Percentiles rank a stretch among this genome's conserved stretches.
These are phyloP conservation scores for Perca flavescens DNA, from an alignment of 2,113 vertebrate species.

Conservation along the genomic window DNA sequence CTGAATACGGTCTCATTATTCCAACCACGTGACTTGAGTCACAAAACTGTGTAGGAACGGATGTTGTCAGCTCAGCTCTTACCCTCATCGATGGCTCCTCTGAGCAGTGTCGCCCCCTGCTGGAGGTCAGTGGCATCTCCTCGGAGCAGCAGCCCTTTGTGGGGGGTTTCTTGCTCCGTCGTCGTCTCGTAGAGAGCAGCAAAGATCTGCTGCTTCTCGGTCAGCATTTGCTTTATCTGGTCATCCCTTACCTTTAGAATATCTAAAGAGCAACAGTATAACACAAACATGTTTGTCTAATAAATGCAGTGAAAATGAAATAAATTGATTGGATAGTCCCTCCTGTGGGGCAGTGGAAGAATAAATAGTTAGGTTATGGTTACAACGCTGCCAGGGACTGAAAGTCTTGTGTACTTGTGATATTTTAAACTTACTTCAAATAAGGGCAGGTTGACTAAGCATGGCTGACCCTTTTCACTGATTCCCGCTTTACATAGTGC, in stretches of 20 bases:
- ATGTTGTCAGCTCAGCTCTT: background rate
- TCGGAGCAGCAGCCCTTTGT: slow-evolving; percentile 77
- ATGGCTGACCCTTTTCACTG: no score
- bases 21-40: background rate
- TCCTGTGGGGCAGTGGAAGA: background rate
- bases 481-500: background rate
- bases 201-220: slow-evolving; percentile 91
- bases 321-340: background rate
- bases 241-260: slow-evolving; percentile 86
- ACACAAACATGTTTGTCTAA: background rate
- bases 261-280: slow-evolving; percentile 76
- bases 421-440: no score
- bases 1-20: background rate
- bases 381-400: no score
- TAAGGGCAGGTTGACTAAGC: background rate
- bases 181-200: slow-evolving; percentile 82
- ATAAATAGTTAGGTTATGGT: background rate
- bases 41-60: background rate
- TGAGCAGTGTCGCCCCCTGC: slow-evolving; percentile 87
- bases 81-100: slow-evolving; percentile 88
- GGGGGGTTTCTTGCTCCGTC: slow-evolving; percentile 76
- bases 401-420: no score
- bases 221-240: slow-evolving; percentile 84
- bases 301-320: background rate
- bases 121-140: slow-evolving; percentile 84